Evolutionary conservation across 2,888 invertebrate species (phyloP).

Genomic region (Tetragonula carbonaria): DNA sequence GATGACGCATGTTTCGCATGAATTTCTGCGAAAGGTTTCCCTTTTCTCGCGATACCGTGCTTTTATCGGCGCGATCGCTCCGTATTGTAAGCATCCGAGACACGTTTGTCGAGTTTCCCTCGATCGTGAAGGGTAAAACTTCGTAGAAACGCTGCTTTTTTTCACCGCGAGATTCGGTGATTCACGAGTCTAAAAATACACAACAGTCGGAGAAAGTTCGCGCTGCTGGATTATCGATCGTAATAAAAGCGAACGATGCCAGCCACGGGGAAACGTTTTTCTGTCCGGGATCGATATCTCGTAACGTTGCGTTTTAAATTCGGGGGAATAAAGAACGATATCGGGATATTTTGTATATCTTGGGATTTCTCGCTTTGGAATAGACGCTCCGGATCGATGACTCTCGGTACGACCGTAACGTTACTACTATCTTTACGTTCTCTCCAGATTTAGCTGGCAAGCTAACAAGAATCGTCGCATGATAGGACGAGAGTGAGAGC

Average conservation of each 20-base stretch:
- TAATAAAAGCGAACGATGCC: conserved; percentile 49
- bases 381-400: conserved; percentile 34
- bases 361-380: neutral
- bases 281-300: conserved; percentile 37
- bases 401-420: conserved; percentile 42
- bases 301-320: neutral
- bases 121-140: neutral
- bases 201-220: conserved; percentile 29
- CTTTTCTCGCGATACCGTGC: neutral
- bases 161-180: neutral
- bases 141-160: conserved; percentile 7
- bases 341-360: neutral
- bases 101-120: no score
- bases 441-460: conserved; percentile 48
- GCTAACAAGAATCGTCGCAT: conserved; percentile 12
- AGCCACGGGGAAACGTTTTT: conserved; percentile 39
- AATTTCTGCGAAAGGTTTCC: neutral
- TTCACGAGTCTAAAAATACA: conserved; percentile 23
- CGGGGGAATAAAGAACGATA: neutral
- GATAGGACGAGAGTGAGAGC: conserved; percentile 63
- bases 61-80: neutral
- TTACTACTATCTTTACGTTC: conserved; percentile 45
- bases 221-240: conserved; percentile 46
- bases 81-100: no score
- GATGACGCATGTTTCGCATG: neutral